These are phyloP conservation scores for Anadara kagoshimensis DNA, from an alignment of 1,140 invertebrate genomes.

Conservation along the genomic window DNA sequence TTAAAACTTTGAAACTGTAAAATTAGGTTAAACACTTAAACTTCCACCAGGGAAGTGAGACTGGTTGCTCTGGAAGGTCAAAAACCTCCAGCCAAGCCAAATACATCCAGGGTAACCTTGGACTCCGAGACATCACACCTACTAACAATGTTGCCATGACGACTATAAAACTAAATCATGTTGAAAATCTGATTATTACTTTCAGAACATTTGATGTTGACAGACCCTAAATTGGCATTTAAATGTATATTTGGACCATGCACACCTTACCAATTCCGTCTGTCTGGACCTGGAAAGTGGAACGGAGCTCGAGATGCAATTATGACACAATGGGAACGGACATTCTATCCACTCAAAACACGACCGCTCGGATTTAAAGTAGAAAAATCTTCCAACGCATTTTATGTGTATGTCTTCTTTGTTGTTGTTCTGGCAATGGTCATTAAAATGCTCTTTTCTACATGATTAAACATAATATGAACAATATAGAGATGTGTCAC, in stretches of 20 bases:
- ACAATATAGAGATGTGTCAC: too few species aligned
- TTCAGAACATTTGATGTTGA: constrained; percentile 45
- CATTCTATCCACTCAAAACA: constrained; percentile 45
- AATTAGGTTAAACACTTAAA: too few species aligned
- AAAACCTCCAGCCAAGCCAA: too few species aligned
- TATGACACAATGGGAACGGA: constrained; percentile 54
- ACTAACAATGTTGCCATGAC: too few species aligned
- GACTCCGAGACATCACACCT: too few species aligned
- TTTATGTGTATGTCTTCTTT: background rate
- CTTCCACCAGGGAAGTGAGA: too few species aligned
- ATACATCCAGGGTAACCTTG: too few species aligned
- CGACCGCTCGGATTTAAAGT: constrained; percentile 33
- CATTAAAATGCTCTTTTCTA: too few species aligned
- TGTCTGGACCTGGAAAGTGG: constrained; percentile 74
- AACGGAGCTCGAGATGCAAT: constrained; percentile 73
- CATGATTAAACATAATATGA: too few species aligned
- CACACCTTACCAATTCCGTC: constrained; percentile 75
- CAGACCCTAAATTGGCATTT: constrained; percentile 70
- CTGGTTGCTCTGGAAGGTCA: too few species aligned
- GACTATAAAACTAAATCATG: too few species aligned
- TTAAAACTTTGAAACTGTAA: too few species aligned
- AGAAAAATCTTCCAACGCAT: background rate
- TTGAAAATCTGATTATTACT: background rate
- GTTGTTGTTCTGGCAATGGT: background rate
- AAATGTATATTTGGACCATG: constrained; percentile 70